Base-by-base conservation (phyloP, 2,888 invertebrate species). In the Napeogenes inachia region DNA sequence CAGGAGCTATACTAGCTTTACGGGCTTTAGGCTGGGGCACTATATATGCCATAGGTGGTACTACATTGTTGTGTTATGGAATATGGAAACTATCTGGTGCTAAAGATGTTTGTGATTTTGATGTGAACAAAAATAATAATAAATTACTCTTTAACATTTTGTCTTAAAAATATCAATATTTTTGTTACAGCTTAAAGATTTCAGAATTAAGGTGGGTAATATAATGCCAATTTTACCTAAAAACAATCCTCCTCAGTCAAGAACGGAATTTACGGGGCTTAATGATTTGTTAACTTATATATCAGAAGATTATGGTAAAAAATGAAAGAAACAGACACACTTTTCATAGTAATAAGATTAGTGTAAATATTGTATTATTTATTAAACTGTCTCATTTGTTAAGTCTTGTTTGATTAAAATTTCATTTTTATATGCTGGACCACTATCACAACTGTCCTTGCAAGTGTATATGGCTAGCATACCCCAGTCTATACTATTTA, bases 81-180 rank as follows among this genome's bases (percentile, higher is more conserved):
- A 92, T 97, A 64, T 98, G 97, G 96, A 98, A 97, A 85, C 76
- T 97, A 13, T 94, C 97, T 50, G 98, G 97, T 61, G 97, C 97
- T 33, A 92, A 93, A 75, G 93, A 95, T 92, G 96, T 97, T 91
- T 92, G 92, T 86, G 53, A 13, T 64, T 30, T 35, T 56, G n/a
- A 38, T 45, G 47, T 12, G 33, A 50, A 54, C n/a, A 57, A 46
- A 5, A 6, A 2, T 50, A 42, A 56, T n/a, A 58, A 8, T 45
- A 21, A 8, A 10, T 56, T 4, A 35, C 2, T 47, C n/a, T 42
- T 13, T 30, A 13, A 21, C 12, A 4, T 13, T 42, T n/a, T 12
- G 56, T 59, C 12, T 61, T 38, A 47, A 56, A 35, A 10, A 32
- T 61, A 45, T 30, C 45, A 13, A 61, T 12, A 63, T 53, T 57